Evolutionary conservation across 1,140 invertebrate species (phyloP).

Genomic region (Drosophila azteca): DNA sequence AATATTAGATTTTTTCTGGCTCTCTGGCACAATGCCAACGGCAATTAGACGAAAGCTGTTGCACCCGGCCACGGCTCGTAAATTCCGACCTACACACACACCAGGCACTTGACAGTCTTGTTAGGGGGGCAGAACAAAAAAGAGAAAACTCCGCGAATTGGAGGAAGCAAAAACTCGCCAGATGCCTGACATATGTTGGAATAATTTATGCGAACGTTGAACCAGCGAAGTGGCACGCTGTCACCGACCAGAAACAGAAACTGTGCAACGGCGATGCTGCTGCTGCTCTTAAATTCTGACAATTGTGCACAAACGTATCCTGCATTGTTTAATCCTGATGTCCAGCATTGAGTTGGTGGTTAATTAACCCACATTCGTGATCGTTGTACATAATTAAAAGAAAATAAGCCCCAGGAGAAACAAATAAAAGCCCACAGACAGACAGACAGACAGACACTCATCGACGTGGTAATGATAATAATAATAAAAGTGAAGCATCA

Average conservation of each 20-base stretch:
- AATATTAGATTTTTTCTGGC: slow-evolving; percentile 29
- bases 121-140: slow-evolving; percentile 9
- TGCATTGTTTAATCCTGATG: slow-evolving; percentile 49
- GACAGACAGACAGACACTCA: background rate
- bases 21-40: slow-evolving; percentile 59
- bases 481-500: slow-evolving; percentile 22
- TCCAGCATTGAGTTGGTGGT: slow-evolving; percentile 28
- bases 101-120: slow-evolving; percentile 49
- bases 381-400: slow-evolving; percentile 67
- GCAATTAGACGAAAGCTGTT: slow-evolving; percentile 68
- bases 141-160: slow-evolving; percentile 7
- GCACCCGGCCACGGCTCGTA: slow-evolving; percentile 36
- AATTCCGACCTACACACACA: slow-evolving; percentile 50
- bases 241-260: slow-evolving; percentile 28
- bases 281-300: slow-evolving; percentile 52
- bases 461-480: slow-evolving; percentile 14
- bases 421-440: slow-evolving; percentile 1
- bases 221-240: slow-evolving; percentile 44
- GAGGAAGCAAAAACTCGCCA: slow-evolving; percentile 33
- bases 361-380: slow-evolving; percentile 73
- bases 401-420: slow-evolving; percentile 32
- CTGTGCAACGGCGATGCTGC: slow-evolving; percentile 35
- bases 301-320: slow-evolving; percentile 23
- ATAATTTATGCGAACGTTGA: slow-evolving; percentile 78
- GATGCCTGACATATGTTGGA: slow-evolving; percentile 69